phyloP scores from a whole-genome alignment of 2,888 invertebrate genomes.

The Lymantria dispar region DNA sequence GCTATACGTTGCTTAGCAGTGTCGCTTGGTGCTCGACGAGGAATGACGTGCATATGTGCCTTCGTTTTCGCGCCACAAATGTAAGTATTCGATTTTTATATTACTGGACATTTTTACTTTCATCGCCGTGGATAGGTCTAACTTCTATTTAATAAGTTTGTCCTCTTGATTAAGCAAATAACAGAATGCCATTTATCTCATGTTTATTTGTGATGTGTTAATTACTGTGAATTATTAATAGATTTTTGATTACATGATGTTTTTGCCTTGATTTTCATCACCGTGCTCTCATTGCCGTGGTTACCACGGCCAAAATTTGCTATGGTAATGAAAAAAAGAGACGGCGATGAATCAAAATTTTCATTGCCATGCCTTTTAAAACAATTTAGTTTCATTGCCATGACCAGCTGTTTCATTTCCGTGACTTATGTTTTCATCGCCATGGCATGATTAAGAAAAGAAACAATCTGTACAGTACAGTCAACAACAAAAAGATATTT shows the following conservation, averaged over 20 bases:
- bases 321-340: too few species aligned
- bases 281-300: too few species aligned
- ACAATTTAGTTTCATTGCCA: not conserved
- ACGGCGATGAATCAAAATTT: not conserved
- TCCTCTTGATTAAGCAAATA: not conserved
- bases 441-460: not conserved
- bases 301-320: too few species aligned
- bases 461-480: not conserved
- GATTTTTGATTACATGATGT: not conserved
- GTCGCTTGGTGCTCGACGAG: not conserved
- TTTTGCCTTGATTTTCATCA: slow-evolving; percentile 1
- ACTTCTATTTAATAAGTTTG: not conserved
- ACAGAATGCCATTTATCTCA: not conserved
- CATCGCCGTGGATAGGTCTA: not conserved
- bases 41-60: not conserved
- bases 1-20: not conserved
- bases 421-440: not conserved
- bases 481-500: not conserved
- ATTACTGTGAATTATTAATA: not conserved
- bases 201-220: not conserved
- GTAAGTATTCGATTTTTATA: slow-evolving; percentile 2
- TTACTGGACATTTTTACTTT: not conserved
- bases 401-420: not conserved
- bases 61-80: slow-evolving; percentile 1
- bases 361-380: not conserved